These are phyloP conservation scores for Recurvirostra avosetta DNA, from an alignment of 2,113 vertebrate species.

Conservation along the genomic window DNA sequence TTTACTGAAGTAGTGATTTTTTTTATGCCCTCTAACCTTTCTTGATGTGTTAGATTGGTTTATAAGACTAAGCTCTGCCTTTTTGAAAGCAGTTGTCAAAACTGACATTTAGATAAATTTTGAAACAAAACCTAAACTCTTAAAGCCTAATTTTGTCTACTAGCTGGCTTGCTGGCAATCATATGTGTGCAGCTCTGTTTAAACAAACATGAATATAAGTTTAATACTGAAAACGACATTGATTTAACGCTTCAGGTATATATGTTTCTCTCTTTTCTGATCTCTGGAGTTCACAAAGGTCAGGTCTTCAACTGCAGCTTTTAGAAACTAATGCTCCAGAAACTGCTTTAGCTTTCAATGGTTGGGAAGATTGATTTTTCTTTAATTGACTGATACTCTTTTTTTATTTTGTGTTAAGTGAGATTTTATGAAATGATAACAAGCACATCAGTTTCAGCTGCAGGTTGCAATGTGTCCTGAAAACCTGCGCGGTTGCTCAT, in stretches of 20 bases:
- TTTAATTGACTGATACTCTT: not conserved
- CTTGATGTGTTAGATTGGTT: constrained; percentile 87
- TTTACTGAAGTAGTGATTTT: constrained; percentile 84
- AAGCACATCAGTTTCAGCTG: not conserved
- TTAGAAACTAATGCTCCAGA: not conserved
- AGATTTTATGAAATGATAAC: constrained; percentile 23
- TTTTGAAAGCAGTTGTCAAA: constrained; percentile 83
- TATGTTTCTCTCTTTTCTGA: not conserved
- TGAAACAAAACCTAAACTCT: constrained; percentile 54
- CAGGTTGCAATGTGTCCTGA: not conserved
- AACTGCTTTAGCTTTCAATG: constrained; percentile 28
- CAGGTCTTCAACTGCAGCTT: not conserved
- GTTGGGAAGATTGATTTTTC: constrained; percentile 30
- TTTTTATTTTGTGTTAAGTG: constrained; percentile 12
- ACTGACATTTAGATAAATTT: constrained; percentile 73
- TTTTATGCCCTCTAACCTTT: constrained; percentile 84
- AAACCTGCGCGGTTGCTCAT: not conserved
- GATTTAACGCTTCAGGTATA: not conserved
- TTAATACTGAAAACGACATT: not conserved
- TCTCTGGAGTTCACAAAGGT: constrained; percentile 10
- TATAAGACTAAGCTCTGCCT: constrained; percentile 89
- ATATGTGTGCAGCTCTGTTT: not conserved
- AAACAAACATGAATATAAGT: not conserved
- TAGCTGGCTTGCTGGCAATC: not conserved
- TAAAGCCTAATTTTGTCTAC: not conserved